A percentile compares a stretch with the other conserved stretches of the same genome.
Conservation (phyloP, 2,797 vertebrate species). For the Chlorospingus semifuscus region DNA sequence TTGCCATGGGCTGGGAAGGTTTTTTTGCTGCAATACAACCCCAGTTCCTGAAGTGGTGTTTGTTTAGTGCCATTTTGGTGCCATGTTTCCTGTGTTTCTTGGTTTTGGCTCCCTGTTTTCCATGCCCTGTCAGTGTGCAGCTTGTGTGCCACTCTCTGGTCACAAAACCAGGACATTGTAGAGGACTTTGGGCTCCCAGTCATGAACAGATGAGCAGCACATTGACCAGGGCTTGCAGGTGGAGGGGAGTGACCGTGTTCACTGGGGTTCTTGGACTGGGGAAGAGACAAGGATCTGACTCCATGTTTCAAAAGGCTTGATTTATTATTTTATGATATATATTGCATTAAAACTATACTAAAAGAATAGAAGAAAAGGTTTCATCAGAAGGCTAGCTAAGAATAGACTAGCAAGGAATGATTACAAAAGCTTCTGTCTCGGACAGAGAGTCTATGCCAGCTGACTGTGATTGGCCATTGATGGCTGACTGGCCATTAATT, state of each 20-base stretch:
- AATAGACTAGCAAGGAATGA: too few relatives aligned
- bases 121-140: not conserved
- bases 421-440: too few relatives aligned
- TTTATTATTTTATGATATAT: too few relatives aligned
- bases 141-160: not conserved
- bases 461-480: too few relatives aligned
- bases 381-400: too few relatives aligned
- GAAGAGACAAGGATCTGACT: too few relatives aligned
- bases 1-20: not conserved
- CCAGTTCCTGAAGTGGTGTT: accelerated
- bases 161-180: not conserved
- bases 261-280: too few relatives aligned
- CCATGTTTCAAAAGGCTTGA: too few relatives aligned
- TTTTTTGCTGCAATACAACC: not conserved
- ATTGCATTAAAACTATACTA: too few relatives aligned
- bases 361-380: too few relatives aligned
- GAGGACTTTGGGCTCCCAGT: not conserved
- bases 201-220: not conserved
- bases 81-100: not conserved
- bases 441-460: too few relatives aligned
- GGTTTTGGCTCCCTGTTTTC: not conserved
- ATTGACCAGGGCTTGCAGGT: not conserved
- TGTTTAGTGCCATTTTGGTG: not conserved
- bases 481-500: too few relatives aligned
- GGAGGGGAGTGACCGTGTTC: not conserved